Percentiles rank a stretch among this genome's conserved stretches.
These are phyloP conservation scores for Scaptomyza caliginosa DNA, from an alignment of 2,888 invertebrate species.

Conservation along the genomic window DNA sequence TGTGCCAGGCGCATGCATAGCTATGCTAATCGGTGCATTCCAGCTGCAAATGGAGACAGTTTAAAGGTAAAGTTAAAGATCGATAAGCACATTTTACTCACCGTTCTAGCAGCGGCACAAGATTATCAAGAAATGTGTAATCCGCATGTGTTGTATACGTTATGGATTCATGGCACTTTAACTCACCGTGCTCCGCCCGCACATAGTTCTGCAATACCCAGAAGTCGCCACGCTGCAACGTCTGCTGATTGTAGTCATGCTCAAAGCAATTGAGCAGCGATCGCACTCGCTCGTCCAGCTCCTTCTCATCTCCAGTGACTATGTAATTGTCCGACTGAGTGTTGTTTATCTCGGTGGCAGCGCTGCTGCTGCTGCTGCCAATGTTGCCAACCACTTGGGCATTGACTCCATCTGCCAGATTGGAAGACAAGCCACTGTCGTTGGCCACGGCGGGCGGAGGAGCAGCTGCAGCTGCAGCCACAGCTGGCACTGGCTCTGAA, in stretches of 20 bases:
- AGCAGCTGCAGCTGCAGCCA: conserved; percentile 39
- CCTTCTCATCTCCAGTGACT: conserved; percentile 82
- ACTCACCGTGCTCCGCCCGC: conserved; percentile 88
- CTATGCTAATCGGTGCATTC: conserved; percentile 94
- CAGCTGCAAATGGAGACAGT: conserved; percentile 85
- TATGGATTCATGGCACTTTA: conserved; percentile 92
- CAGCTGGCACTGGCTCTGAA: conserved; percentile 42
- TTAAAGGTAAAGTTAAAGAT: too few relatives aligned
- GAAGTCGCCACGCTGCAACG: conserved; percentile 90
- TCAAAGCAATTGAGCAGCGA: conserved; percentile 87
- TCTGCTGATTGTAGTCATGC: conserved; percentile 86
- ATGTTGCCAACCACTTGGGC: conserved; percentile 75
- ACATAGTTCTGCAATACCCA: conserved; percentile 96
- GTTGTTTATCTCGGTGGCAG: conserved; percentile 67
- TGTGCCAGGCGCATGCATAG: conserved; percentile 93
- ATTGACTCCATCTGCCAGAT: conserved; percentile 24
- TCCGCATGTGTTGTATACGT: conserved; percentile 97
- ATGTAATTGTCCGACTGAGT: conserved; percentile 80
- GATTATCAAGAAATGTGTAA: conserved; percentile 95
- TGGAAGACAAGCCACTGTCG: conserved; percentile 48
- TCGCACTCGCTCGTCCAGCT: conserved; percentile 83
- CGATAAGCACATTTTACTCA: conserved; percentile 63
- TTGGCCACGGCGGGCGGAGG: conserved; percentile 38
- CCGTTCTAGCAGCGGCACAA: conserved; percentile 92
- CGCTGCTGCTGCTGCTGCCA: conserved; percentile 47